Base-by-base conservation (phyloP, 2,888 invertebrate genomes). In the Anoncus sp. region DNA sequence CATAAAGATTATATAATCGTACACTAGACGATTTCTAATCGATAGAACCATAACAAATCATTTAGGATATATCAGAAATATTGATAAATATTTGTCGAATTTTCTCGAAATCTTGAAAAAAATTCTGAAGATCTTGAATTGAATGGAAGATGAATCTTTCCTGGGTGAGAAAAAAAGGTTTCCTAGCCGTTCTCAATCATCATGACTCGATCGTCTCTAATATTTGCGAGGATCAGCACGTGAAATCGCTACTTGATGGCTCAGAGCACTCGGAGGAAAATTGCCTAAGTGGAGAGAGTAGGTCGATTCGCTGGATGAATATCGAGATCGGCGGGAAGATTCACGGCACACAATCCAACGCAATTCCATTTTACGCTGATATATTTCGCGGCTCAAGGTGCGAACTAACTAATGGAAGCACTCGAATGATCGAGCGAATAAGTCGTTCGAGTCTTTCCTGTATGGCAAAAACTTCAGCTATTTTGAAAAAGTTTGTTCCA, bases 181-280 rank as follows among this genome's bases (percentile, higher is more conserved):
- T 59, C 24, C 12, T 35, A 47, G 55, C 67, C 20, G 16, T 63
- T 57, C 35, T 38, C 57, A 63, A 57, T 62, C 40, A 57, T 57
- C 24, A 31, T 51, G 63, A 51, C 35, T 70, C 70, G 31, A 22
- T 22, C 38, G 18, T 70, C 45, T 22, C 40, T 47, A 59, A 70
- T 59, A 70, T 70, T 70, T 57, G 40, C 49, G 47, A 35, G 45
- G 63, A 65, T 72, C 35, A 57, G 38, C 51, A n/a, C n/a, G 45
- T 75, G 31, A 57, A 70, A 49, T 57, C 57, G 47, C 59, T 75
- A 70, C 70, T 75, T 70, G 57, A 59, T 75, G 51, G 70, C 63
- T 51, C 43, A 27, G 14, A 9, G 31, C 4, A 31, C 31, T 5
- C 31, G 31, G 7, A 31, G 31, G 7, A 31, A 31, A 5, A 7